phyloP scores from a whole-genome alignment of 2,797 vertebrate species.

The Huso huso region DNA sequence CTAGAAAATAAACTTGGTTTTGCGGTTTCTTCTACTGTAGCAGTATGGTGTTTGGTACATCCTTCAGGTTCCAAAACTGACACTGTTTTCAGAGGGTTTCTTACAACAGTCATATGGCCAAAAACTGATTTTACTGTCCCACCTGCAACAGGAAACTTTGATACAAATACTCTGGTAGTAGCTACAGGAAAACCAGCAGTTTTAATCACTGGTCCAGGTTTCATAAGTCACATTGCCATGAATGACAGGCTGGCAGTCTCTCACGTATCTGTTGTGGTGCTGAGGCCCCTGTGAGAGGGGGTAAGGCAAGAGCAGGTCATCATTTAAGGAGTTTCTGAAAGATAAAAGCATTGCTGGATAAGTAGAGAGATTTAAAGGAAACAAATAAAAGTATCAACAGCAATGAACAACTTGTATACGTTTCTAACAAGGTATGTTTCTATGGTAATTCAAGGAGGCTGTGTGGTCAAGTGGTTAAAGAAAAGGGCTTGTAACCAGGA shows the following conservation, averaged over 20 bases:
- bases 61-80: slow-evolving; percentile 84
- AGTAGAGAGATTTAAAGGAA: too few species aligned
- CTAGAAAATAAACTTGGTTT: background rate
- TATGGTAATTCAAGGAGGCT: too few species aligned
- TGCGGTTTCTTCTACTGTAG: slow-evolving; percentile 64
- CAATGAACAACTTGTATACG: too few species aligned
- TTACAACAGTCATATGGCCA: slow-evolving; percentile 70
- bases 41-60: slow-evolving; percentile 44
- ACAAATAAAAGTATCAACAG: too few species aligned
- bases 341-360: too few species aligned
- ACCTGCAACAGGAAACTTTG: slow-evolving; percentile 28
- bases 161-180: slow-evolving; percentile 60
- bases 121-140: slow-evolving; percentile 34
- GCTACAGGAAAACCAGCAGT: slow-evolving; percentile 27
- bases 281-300: slow-evolving; percentile 39
- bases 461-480: too few species aligned
- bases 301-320: slow-evolving; percentile 71
- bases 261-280: slow-evolving; percentile 54
- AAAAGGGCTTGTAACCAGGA: too few species aligned
- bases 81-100: slow-evolving; percentile 64
- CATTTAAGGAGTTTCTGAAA: slow-evolving; percentile 51
- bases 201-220: slow-evolving; percentile 42
- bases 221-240: slow-evolving; percentile 68
- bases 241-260: slow-evolving; percentile 63
- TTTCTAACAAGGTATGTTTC: too few species aligned